A percentile compares a stretch with the other conserved stretches of the same genome.
These are phyloP conservation scores for Gambelia wislizenii DNA, from an alignment of 2,797 vertebrate genomes.

Conservation along the genomic window DNA sequence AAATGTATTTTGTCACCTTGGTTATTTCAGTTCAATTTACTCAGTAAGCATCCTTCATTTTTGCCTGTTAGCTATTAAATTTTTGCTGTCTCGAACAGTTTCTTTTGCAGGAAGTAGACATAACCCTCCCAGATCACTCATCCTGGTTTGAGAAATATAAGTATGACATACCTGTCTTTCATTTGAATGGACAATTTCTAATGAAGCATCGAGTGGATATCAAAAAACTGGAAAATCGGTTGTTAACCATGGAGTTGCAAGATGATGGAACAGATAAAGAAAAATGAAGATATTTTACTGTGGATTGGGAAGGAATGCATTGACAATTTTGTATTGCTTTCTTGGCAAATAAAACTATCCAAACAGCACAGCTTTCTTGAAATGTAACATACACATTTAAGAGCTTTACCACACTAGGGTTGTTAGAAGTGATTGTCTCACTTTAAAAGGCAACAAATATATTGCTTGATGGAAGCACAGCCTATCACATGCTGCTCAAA, in stretches of 20 bases:
- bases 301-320: neutral
- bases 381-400: accelerated
- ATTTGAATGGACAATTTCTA: constrained; percentile 87
- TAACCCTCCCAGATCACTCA: constrained; percentile 84
- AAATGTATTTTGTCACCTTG: constrained; percentile 1
- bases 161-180: constrained; percentile 89
- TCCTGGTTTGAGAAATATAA: constrained; percentile 85
- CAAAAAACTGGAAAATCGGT: constrained; percentile 79
- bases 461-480: no score
- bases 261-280: constrained; percentile 41
- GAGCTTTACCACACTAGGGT: no score
- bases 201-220: constrained; percentile 87
- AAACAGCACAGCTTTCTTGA: neutral
- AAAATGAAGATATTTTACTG: constrained; percentile 7
- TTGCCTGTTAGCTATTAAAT: neutral
- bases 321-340: constrained; percentile 8
- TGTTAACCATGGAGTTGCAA: constrained; percentile 76
- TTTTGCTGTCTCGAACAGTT: constrained; percentile 77
- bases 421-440: no score
- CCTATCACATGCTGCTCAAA: no score
- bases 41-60: neutral
- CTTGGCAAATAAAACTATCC: neutral
- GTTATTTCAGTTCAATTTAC: neutral
- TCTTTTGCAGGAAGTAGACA: constrained; percentile 88
- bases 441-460: no score